Evolutionary conservation across 2,888 invertebrate species (phyloP).

Genomic region (Acanthosepion pharaonis): DNA sequence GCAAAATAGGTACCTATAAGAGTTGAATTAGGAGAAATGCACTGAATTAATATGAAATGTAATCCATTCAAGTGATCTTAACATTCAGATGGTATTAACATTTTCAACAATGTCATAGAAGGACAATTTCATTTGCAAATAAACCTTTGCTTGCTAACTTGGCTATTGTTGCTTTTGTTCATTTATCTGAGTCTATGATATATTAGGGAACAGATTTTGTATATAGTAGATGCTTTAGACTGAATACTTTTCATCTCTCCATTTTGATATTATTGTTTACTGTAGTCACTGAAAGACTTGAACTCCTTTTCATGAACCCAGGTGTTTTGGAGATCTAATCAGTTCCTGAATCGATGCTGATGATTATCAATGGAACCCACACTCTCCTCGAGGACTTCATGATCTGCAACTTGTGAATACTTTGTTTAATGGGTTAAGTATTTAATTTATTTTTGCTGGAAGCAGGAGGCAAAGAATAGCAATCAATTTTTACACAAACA

Average conservation of each 20-base stretch:
- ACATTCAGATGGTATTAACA: too few relatives aligned
- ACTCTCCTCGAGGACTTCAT: background rate
- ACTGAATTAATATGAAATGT: too few relatives aligned
- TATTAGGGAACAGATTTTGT: background rate
- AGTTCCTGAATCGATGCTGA: background rate
- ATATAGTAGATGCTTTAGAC: background rate
- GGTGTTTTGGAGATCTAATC: background rate
- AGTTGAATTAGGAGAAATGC: too few relatives aligned
- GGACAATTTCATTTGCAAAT: too few relatives aligned
- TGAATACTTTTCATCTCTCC: background rate
- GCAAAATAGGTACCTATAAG: too few relatives aligned
- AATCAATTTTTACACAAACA: background rate
- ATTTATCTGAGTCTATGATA: background rate
- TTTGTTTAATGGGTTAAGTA: background rate
- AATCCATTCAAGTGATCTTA: too few relatives aligned
- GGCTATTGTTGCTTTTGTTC: background rate
- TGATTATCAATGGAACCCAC: background rate
- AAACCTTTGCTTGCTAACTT: background rate
- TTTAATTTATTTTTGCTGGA: background rate
- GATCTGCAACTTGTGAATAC: background rate
- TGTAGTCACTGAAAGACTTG: background rate
- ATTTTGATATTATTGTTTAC: background rate
- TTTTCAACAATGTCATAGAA: too few relatives aligned
- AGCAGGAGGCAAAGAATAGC: background rate
- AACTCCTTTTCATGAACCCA: background rate